Evolutionary conservation across 2,113 vertebrate genomes (phyloP), one percentile per base, ranked within the genome.

Genomic region (Pycnonotus jocosus): DNA sequence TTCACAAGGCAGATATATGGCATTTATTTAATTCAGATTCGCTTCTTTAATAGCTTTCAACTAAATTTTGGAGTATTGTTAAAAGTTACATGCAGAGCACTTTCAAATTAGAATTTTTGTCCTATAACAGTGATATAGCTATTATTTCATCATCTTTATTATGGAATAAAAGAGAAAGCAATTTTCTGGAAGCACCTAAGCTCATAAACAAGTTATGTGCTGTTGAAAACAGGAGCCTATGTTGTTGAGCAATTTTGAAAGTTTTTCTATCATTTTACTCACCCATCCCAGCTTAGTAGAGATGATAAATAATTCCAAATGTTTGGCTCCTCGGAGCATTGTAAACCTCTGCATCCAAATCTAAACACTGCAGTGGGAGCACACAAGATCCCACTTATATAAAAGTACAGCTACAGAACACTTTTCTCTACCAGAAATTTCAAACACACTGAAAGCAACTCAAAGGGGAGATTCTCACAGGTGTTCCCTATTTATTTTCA

Each of bases 1-100:
- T 92, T 91, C 95, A 80, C 57, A 45, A 65, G 28, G 69, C 74
- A 97, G 80, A 97, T 92, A 86, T 25, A 91, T 37, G 71, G 30
- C 50, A 74, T 65, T 93, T 93, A 90, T 91, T 93, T 93, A 95
- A 95, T 88, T 69, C 70, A 86, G 47, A 65, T 84, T 47, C 0
- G 19, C 53, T 72, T 47, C 65, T 79, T 79, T 65, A 91, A 76
- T 37, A 85, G 48, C 31, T 64, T 90, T 54, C 62, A 76, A 62
- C 30, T 65, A 54, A 89, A 82, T 65, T 57, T 62, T 76, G 40
- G 50, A 81, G 16, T 30, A 51, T 48, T 79, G n/a, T 28, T 92
- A 71, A 30, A 93, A 91, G 38, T 89, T 42, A 71, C 33, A 57
- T 8, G 42, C 51, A 82, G n/a, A 79, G 56, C 66, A 81, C 9